A percentile compares a stretch with the other conserved stretches of the same genome.
These are phyloP conservation scores for Ctenicera cuprea DNA, from an alignment of 2,888 invertebrate genomes.

Conservation along the genomic window DNA sequence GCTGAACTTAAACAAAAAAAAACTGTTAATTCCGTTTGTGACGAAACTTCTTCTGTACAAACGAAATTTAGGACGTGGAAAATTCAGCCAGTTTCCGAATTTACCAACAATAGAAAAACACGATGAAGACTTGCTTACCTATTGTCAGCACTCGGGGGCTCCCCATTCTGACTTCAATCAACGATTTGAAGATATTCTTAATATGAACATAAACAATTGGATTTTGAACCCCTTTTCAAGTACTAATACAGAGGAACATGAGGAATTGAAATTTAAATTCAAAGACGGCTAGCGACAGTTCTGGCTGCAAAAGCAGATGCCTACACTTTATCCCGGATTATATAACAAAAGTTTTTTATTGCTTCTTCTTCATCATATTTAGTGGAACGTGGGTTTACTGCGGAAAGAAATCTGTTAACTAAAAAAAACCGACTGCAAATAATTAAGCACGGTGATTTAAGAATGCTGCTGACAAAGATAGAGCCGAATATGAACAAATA, in stretches of 20 bases:
- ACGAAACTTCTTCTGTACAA: too few relatives aligned
- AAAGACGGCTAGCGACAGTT: constrained; percentile 29
- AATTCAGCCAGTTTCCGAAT: too few relatives aligned
- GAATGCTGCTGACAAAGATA: too few relatives aligned
- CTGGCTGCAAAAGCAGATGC: constrained; percentile 9
- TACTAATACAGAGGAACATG: neutral
- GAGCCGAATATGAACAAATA: too few relatives aligned
- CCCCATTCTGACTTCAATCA: neutral
- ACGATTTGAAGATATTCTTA: constrained; percentile 35
- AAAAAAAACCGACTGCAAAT: too few relatives aligned
- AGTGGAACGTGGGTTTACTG: constrained; percentile 5
- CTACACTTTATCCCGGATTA: constrained; percentile 45
- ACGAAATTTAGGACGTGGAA: too few relatives aligned
- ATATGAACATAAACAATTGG: constrained; percentile 33
- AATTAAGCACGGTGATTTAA: too few relatives aligned
- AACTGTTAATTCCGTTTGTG: too few relatives aligned
- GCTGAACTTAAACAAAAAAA: too few relatives aligned
- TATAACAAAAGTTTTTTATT: constrained; percentile 26
- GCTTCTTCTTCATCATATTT: too few relatives aligned
- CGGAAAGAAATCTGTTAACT: too few relatives aligned
- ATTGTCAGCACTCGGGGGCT: constrained; percentile 5
- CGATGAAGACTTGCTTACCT: neutral
- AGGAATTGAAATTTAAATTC: constrained; percentile 26
- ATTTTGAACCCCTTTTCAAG: constrained; percentile 32
- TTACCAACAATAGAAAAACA: too few relatives aligned